Conservation (phyloP, 92 coral and sea anemone genomes). For the Palythoa heliodiscus region DNA sequence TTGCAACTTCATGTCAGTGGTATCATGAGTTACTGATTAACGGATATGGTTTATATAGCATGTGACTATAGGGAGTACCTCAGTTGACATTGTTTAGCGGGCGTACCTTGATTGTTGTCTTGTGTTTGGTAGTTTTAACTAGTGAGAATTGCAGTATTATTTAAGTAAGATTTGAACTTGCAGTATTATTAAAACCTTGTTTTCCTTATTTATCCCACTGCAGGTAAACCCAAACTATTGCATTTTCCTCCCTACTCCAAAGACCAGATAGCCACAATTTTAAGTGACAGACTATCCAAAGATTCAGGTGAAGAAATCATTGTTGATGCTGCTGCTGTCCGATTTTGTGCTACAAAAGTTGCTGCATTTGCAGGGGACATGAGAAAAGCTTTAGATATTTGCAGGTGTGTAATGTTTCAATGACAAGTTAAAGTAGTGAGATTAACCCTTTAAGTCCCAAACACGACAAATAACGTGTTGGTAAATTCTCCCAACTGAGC, state of each 20-base stretch:
- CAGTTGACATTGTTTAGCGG: no score
- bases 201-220: not conserved
- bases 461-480: no score
- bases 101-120: no score
- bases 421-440: no score
- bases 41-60: no score
- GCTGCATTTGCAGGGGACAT: conserved; percentile 98
- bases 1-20: no score
- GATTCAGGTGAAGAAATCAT: conserved; percentile 56
- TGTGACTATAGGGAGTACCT: no score
- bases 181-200: not conserved
- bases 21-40: no score
- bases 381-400: conserved; percentile 96
- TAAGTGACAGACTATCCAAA: conserved; percentile 81
- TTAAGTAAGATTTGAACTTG: not conserved
- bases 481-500: no score
- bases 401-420: conserved; percentile 61
- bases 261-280: conserved; percentile 83
- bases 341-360: conserved; percentile 97
- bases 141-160: no score
- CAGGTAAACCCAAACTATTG: conserved; percentile 92
- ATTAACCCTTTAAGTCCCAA: no score
- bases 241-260: conserved; percentile 94
- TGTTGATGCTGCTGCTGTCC: conserved; percentile 89
- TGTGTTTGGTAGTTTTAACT: no score